phyloP scores from a whole-genome alignment of 1,140 invertebrate species.

The Polypedilum vanderplanki region DNA sequence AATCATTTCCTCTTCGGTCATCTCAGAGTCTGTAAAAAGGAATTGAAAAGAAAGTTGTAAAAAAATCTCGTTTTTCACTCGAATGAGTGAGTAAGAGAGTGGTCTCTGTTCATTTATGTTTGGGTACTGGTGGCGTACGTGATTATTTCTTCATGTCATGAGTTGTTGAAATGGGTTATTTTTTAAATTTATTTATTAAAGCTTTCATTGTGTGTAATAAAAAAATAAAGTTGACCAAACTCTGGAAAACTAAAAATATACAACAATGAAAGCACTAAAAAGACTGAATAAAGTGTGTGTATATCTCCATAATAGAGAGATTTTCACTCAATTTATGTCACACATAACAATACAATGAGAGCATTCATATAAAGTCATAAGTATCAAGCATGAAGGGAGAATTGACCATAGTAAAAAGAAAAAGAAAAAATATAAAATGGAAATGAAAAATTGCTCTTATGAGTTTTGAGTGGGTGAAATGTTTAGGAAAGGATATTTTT shows the following conservation, averaged over 20 bases:
- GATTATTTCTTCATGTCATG: too few species aligned
- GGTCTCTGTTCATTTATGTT: not conserved
- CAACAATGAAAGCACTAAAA: constrained; percentile 2
- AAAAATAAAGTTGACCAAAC: not conserved
- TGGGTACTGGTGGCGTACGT: not conserved
- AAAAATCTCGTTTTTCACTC: not conserved
- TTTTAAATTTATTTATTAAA: too few species aligned
- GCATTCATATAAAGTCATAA: not conserved
- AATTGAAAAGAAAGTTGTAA: not conserved
- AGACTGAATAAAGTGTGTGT: not conserved
- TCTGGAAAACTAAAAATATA: not conserved
- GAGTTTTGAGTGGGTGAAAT: too few species aligned
- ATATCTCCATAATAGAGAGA: not conserved
- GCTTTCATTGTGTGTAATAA: too few species aligned
- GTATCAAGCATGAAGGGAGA: not conserved
- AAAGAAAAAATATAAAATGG: not conserved
- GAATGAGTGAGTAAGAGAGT: too few species aligned
- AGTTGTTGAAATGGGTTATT: too few species aligned
- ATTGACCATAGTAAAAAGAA: not conserved
- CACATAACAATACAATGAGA: not conserved
- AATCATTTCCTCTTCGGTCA: constrained; percentile 85
- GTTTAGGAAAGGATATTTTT: not conserved
- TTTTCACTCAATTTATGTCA: constrained; percentile 5
- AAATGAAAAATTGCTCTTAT: not conserved
- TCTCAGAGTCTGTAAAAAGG: constrained; percentile 55